Base-by-base conservation (phyloP, 2,797 vertebrate species). In the Syngnathus acus region DNA sequence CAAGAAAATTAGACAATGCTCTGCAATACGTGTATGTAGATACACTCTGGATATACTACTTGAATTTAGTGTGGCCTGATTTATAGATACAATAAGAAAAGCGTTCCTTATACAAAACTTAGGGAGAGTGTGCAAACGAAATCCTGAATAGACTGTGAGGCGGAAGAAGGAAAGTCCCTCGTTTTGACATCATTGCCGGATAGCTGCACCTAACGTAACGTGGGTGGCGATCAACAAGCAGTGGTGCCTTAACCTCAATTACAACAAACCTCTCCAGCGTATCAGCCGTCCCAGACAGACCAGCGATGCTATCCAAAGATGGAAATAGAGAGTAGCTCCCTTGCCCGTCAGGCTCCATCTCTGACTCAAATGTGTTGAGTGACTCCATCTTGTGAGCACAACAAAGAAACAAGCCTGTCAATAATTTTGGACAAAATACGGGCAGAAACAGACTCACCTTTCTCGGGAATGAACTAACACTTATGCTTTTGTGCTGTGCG, bases 321-420 rank as follows among this genome's bases (percentile, higher is more conserved):
- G 92, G 92, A 78, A 93, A 93, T 42, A 93, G 82, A 1, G 92
- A 93, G 74, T 92, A 93, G 83, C 67, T 89, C 4, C 90, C 91
- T 72, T 91, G 91, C 42, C 86, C 91, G 21, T 93, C 92, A 8
- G 89, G 74, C 81, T 92, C 92, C 88, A 93, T 92, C 83, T 92
- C 92, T 1, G 92, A 87, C 66, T 92, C 92, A 82, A 93, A 93
- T 19, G 88, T 77, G 82, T 90, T 92, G 58, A 93, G 86, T 1
- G 92, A 87, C 81, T 93, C 92, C 91, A 93, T 93, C 68, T 66
- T 54, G 78, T 81, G 50, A 50, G 68, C 70, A 79, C 72, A 0
- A 26, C 17, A 64, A 26, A 32, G 32, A 32, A 32, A 32, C 32
- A 32, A 32, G 32, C 4, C 32, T 32, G 3, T 32, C 32, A 32